Evolutionary conservation across 1,140 invertebrate species (phyloP), one percentile per base, ranked within the genome.

Genomic region (Aphaenogaster floridana): DNA sequence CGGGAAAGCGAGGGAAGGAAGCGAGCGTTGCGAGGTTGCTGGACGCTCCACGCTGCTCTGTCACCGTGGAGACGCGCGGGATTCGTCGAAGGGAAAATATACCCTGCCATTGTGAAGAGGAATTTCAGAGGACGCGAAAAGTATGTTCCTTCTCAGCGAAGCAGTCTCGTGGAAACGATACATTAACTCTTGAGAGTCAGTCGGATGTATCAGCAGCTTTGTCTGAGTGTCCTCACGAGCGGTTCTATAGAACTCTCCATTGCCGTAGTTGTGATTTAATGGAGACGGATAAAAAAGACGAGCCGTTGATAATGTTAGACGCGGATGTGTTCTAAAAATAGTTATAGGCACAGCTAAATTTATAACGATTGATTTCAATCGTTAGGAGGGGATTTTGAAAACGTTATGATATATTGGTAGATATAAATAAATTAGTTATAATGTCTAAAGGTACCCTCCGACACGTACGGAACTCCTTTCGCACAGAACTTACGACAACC

Each of bases 41-140:
- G 87, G 83, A 83, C 68, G 21, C 57, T 79, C 28, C 50, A 36
- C 39, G 52, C 36, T 17, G n/a, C 63, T 57, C 52, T 77, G 77
- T 89, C 69, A 34, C 50, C 39, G 39, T 57, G 71, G 77, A 63
- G 68, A 89, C 64, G 72, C 50, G 61, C 57, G 54, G 57, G 57
- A 90, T 87, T 78, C 80, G 68, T 87, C 34, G 77, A 48, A 71
- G 84, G 28, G 54, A 89, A 77, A 86, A 89, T 89, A 89, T 76
- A 80, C n/a, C 36, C 36, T 48, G 21, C 68, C n/a, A 86, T 80
- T 74, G 74, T 68, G 74, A 68, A 39, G 54, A 61, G 54, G 69
- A 84, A 74, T 84, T 63, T 84, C 69, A 74, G 80, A 84, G 28
- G 42, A 83, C n/a, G 36, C 63, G 78, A 61, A 59, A 74, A 83